Base-by-base conservation (phyloP, 2,113 vertebrate species). In the Eptatretus burgeri region DNA sequence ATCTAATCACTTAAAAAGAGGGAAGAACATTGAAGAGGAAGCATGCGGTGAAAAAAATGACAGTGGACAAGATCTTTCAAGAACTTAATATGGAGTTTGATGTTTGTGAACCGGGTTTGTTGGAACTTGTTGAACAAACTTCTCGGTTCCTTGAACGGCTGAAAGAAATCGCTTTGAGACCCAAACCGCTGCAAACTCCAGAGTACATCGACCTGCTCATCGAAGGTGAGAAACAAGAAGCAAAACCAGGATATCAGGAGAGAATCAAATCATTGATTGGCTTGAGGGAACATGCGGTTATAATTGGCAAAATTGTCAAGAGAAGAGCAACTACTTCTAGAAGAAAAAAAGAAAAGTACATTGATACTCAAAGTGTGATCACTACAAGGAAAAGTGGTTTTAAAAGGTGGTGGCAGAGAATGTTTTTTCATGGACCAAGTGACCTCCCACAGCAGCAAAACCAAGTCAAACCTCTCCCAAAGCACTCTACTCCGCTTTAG, bases 131-230 rank as follows among this genome's bases (percentile, higher is more conserved):
- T 51, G n/a, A 49, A 2, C 4, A 63, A 51, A n/a, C 65, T 41
- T 18, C 63, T 49, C 14, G 4, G 49, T 50, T 51, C 17, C 50
- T 68, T 18, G 41, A 14, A 51, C 63, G 65, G n/a, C 67, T 69
- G n/a, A 63, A 65, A 53, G 64, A 65, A 53, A 69, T 68, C 49
- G 68, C 67, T 41, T 66, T 69, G 14, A 64, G 65, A 9, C 65
- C 68, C 50, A 63, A 68, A 18, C 68, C 67, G 5, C 10, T 69
- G 60, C 13, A 65, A 5, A 68, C 68, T 27, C 64, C 65, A 52
- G 68, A 51, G 9, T 69, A 69, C 64, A 68, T 69, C 49, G 68
- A 67, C 19, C 52, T 69, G 12, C 56, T 69, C 13, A 69, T 69
- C 5, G 14, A 63, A 13, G 18, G 51, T 66, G 13, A 63, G 64